Percentiles rank a stretch among this genome's conserved stretches.
These are phyloP conservation scores for Amphilophus citrinellus DNA, from an alignment of 2,113 vertebrate genomes.

Conservation along the genomic window DNA sequence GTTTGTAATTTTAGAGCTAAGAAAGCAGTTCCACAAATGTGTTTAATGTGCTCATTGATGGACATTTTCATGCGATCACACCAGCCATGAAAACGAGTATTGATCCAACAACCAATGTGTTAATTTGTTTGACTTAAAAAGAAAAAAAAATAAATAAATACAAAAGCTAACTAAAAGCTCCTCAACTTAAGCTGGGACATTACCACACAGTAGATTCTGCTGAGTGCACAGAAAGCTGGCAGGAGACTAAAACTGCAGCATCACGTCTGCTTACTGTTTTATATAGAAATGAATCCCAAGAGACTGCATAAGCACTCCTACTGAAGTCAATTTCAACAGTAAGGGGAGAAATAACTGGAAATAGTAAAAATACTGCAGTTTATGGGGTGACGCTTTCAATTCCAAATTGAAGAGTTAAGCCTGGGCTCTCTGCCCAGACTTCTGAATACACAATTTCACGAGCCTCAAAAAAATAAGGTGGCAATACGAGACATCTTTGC, in stretches of 20 bases:
- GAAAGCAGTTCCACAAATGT: no score
- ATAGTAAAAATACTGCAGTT: constrained; percentile 38
- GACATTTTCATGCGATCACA: background rate
- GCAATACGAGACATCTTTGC: constrained; percentile 38
- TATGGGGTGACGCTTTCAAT: constrained; percentile 38
- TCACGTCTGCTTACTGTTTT: constrained; percentile 22
- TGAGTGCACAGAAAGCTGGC: constrained; percentile 39
- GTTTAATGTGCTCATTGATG: no score
- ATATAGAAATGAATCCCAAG: constrained; percentile 36
- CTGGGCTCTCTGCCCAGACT: constrained; percentile 62
- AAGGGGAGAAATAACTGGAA: constrained; percentile 23
- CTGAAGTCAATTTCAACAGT: constrained; percentile 45
- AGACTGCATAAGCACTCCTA: constrained; percentile 48
- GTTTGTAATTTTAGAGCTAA: no score
- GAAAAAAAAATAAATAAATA: background rate
- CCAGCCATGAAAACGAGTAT: background rate
- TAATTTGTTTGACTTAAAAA: background rate
- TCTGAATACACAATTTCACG: constrained; percentile 52
- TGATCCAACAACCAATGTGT: background rate
- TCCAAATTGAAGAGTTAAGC: constrained; percentile 42
- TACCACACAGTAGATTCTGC: constrained; percentile 12
- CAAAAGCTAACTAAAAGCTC: background rate
- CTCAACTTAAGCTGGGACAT: constrained; percentile 1
- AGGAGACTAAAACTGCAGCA: constrained; percentile 18
- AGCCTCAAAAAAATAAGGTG: constrained; percentile 49